Evolutionary conservation across 2,797 vertebrate genomes (phyloP).

Genomic region (Hafferia zeledoni): DNA sequence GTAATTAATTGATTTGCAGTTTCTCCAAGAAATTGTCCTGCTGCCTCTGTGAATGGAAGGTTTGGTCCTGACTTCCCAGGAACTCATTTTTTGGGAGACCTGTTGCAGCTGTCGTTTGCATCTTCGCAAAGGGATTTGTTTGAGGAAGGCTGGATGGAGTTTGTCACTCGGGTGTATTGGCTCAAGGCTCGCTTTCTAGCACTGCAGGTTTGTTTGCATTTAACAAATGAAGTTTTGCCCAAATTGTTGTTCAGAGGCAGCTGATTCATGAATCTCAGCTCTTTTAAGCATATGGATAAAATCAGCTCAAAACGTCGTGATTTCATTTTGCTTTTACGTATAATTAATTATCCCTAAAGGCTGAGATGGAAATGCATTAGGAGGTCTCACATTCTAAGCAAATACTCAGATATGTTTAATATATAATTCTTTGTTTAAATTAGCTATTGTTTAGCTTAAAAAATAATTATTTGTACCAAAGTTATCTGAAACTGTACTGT

Average conservation of each 20-base stretch:
- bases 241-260: neutral
- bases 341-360: neutral
- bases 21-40: conserved; percentile 57
- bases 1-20: conserved; percentile 30
- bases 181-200: conserved; percentile 92
- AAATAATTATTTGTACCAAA: neutral
- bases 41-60: conserved; percentile 72
- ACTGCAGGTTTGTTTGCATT: conserved; percentile 83
- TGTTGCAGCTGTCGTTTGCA: conserved; percentile 89
- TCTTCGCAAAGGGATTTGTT: conserved; percentile 93
- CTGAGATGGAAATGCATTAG: neutral
- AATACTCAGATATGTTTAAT: neutral
- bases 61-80: conserved; percentile 88
- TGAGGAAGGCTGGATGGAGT: conserved; percentile 88
- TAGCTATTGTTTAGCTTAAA: neutral
- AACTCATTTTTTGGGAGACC: conserved; percentile 88
- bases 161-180: conserved; percentile 93
- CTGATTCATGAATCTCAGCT: fast-evolving
- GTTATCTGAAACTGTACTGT: neutral
- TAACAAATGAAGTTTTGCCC: neutral
- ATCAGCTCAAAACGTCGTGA: neutral
- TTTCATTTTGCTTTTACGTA: neutral
- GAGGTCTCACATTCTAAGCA: neutral
- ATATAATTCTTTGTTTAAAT: neutral
- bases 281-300: neutral